Evolutionary conservation across 2,888 invertebrate genomes (phyloP), one percentile per base, ranked within the genome.

Genomic region (Calameuta idolon): DNA sequence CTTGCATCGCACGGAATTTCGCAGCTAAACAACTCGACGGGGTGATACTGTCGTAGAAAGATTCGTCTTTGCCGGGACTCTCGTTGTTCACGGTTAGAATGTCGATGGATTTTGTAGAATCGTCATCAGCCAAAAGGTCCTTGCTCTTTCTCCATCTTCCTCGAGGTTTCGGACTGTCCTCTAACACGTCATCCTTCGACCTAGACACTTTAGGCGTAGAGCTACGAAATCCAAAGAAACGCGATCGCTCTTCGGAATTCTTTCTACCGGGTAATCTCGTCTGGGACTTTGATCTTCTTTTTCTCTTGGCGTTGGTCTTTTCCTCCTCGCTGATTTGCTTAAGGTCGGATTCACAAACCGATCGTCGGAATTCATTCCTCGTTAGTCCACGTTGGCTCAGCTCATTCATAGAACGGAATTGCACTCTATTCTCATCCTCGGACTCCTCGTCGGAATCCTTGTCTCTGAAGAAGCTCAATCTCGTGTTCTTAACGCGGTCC

Each of bases 1-100:
- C 95, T 34, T 95, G 95, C 94, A 95, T 95, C 68, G 95, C 95
- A 82, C 94, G 93, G 81, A 96, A 92, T 92, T 95, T 95, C 3
- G 95, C 94, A 0, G 95, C 94, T 77, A 95, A 92, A 90, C 95
- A 95, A 35, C 90, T 91, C 9, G 91, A 90, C 4, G 89, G 86
- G 0, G 88, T 91, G 4, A 90, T 82, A 75, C 87, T 90, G 77
- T 89, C 89, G 77, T 90, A 91, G 11, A 85, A 84, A 1, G 87
- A 79, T 30, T 79, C 76, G 12, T 78, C 77, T 35, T 37, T 74
- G 31, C 35, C 3, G 11, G 31, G 71, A 71, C 0, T 31, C 11
- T 71, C 71, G 4, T 71, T 23, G 23, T 30, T 55, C 9, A 23
- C 55, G 1, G 55, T 55, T 0, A 55, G 55, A 23, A 55, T 55